Conservation (phyloP, 2,888 invertebrate species). For the Tachina fera region DNA sequence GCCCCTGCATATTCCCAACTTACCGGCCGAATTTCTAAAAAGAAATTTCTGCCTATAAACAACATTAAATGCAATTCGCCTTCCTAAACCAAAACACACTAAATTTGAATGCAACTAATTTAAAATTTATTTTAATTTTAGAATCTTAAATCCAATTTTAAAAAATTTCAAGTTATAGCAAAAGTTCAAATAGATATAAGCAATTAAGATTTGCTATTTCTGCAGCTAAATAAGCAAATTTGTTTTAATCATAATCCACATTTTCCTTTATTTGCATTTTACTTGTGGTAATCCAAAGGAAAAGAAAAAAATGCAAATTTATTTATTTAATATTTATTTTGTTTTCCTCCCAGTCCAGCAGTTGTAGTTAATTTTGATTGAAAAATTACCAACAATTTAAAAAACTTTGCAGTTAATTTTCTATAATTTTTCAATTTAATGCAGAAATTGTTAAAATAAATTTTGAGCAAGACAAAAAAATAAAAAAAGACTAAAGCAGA, state of each 20-base stretch:
- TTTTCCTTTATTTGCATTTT: slow-evolving; percentile 16
- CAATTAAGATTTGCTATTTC: slow-evolving; percentile 1
- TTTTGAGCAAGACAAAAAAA: slow-evolving; percentile 31
- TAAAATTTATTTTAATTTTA: too few relatives aligned
- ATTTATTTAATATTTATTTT: neutral
- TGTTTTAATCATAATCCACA: slow-evolving; percentile 42
- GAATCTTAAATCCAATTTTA: too few relatives aligned
- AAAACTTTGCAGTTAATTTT: slow-evolving; percentile 56
- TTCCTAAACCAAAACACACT: too few relatives aligned
- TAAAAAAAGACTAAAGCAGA: neutral
- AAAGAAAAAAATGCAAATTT: slow-evolving; percentile 31
- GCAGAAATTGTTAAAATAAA: slow-evolving; percentile 30
- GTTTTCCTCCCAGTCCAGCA: slow-evolving; percentile 3
- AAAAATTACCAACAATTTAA: slow-evolving; percentile 67
- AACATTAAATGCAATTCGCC: too few relatives aligned
- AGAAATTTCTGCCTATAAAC: too few relatives aligned
- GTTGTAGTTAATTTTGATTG: slow-evolving; percentile 59
- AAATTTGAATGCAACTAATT: too few relatives aligned
- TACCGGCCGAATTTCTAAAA: too few relatives aligned
- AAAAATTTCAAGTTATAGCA: neutral
- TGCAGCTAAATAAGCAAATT: slow-evolving; percentile 20
- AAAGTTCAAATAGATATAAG: neutral
- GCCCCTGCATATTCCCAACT: too few relatives aligned
- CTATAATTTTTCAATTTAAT: slow-evolving; percentile 68
- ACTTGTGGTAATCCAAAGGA: neutral